Evolutionary conservation across 2,888 invertebrate species (phyloP).

Genomic region (Tortrix viridana): DNA sequence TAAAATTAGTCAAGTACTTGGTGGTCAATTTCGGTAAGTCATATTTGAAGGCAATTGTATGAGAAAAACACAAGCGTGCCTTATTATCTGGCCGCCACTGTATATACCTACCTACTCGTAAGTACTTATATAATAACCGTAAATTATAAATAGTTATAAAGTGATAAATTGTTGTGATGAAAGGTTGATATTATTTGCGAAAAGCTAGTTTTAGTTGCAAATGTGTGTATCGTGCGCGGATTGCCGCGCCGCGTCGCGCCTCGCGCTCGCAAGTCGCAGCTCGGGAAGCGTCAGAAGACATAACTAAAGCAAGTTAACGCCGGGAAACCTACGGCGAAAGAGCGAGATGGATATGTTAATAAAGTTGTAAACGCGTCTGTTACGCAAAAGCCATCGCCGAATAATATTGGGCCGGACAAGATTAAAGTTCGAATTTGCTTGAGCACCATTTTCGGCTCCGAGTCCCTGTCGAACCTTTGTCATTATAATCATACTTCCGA

Average conservation of each 20-base stretch:
- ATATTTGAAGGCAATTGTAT: too few species aligned
- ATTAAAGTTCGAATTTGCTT: constrained; percentile 65
- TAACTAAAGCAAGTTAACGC: constrained; percentile 54
- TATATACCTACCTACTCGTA: too few species aligned
- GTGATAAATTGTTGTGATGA: too few species aligned
- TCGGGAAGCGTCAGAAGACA: constrained; percentile 54
- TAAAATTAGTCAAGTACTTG: too few species aligned
- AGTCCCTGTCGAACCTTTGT: constrained; percentile 81
- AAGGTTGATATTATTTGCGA: constrained; percentile 1
- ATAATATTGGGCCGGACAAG: constrained; percentile 51
- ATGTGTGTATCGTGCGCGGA: constrained; percentile 44
- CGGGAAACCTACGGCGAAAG: constrained; percentile 51
- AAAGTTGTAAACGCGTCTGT: constrained; percentile 61
- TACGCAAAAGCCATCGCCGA: constrained; percentile 51
- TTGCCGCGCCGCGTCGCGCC: constrained; percentile 49
- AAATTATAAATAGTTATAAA: too few species aligned
- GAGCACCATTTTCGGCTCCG: constrained; percentile 53
- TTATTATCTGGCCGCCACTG: too few species aligned
- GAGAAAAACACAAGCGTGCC: too few species aligned
- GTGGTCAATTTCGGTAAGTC: too few species aligned
- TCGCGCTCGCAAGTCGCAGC: constrained; percentile 55
- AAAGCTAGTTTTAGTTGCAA: neutral
- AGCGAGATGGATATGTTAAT: constrained; percentile 65
- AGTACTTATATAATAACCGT: too few species aligned
- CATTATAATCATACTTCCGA: constrained; percentile 82